Evolutionary conservation across 2,888 invertebrate genomes (phyloP).

Genomic region (Patella pellucida): DNA sequence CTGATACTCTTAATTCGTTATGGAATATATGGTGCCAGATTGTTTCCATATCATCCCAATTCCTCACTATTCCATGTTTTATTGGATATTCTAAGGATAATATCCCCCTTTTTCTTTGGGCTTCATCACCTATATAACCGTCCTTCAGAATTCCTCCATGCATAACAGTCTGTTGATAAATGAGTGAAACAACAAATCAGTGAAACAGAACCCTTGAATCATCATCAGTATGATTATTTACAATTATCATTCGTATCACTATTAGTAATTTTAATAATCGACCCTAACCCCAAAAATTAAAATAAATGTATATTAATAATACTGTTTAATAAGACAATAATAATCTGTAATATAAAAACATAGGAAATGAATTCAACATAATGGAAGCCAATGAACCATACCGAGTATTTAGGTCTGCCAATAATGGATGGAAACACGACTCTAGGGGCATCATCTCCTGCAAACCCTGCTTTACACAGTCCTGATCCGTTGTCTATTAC

Average conservation of each 20-base stretch:
- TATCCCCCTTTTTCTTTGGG: constrained; percentile 65
- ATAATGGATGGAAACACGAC: constrained; percentile 61
- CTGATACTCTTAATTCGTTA: constrained; percentile 70
- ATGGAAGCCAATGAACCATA: constrained; percentile 18
- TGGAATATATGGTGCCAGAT: constrained; percentile 66
- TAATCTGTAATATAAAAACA: no score
- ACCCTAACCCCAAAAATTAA: no score
- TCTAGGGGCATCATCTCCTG: constrained; percentile 59
- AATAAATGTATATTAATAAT: no score
- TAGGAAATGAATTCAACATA: no score
- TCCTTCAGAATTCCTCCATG: constrained; percentile 91
- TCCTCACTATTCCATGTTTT: constrained; percentile 60
- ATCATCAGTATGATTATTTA: no score
- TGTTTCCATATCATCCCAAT: constrained; percentile 66
- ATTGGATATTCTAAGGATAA: constrained; percentile 59
- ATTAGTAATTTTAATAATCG: not conserved
- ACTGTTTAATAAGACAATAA: no score
- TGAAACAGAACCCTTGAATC: no score
- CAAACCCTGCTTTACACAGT: constrained; percentile 54
- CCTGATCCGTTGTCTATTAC: no score
- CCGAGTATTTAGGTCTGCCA: constrained; percentile 60
- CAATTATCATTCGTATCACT: no score
- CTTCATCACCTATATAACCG: constrained; percentile 54
- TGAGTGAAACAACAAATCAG: not conserved
- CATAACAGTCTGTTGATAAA: constrained; percentile 76